Evolutionary conservation across 2,113 vertebrate species (phyloP), one percentile per base, ranked within the genome.

Genomic region (Campylorhamphus procurvoides): DNA sequence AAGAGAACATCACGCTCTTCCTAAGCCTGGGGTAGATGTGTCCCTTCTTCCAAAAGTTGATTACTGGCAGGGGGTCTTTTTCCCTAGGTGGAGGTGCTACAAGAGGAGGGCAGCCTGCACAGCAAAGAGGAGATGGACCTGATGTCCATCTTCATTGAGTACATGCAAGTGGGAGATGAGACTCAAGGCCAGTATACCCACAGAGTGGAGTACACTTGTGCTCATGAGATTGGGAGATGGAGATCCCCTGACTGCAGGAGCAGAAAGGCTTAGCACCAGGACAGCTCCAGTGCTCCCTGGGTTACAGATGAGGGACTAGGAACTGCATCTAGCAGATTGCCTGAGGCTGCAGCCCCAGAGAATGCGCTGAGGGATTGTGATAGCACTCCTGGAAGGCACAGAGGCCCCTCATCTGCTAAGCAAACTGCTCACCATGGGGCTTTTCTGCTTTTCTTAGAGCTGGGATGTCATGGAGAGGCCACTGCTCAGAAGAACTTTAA

Each of bases 161-260:
- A 39, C 19, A 40, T 7, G 12, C 20, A 52, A 39, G 25, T 91
- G 18, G 0, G 3, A 74, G n/a, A 25, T 4, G 5, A 85, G 17
- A 40, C 17, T 80, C 35, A 80, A 28, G 16, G 6, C 29, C 9
- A 12, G 24, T 22, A 19, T 62, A 52, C 12, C 27, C 31, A 42
- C 2, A 1, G 14, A 27, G 16, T 2, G 8, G 8, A 5, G 2
- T 62, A 63, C 1, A 12, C 17, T 37, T 31, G 4, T 63, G 22
- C 31, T 56, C 47, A 35, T 25, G 7, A 24, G 12, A 3, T 1
- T 52, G 39, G 17, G 31, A 55, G 46, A 28, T 64, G 28, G 13
- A 46, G 3, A 55, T 40, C 4, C 14, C 22, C 82, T 19, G 35
- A 44, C 6, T n/a, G 18, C 7, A 62, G 62, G 67, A 68, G 13